Evolutionary conservation across 1,140 invertebrate species (phyloP), one percentile per base, ranked within the genome.

Genomic region (Penaeus indicus): DNA sequence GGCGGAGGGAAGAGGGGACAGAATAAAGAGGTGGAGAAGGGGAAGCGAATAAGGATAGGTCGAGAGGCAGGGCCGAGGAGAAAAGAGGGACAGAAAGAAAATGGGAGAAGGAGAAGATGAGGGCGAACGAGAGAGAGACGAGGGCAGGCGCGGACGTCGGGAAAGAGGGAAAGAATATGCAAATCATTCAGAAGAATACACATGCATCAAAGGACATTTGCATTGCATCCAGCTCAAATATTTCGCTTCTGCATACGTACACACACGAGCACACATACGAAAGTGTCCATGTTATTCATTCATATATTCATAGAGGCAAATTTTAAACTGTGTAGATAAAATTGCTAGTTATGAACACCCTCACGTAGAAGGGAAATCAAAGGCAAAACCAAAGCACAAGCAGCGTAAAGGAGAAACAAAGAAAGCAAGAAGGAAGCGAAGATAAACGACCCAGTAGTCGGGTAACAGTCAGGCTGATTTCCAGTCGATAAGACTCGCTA

Each of bases 11-110:
- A 64, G 75, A 77, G 69, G 25, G 61, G 69, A 78, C 32, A 8
- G 54, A n/a, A 77, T 80, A 80, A 42, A 54, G 80, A 77, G 42
- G 47, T 61, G 42, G 78, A 86, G 54, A 7, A 25, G 21, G 62
- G 27, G 22, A 60, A 18, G 22, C 69, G 21, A 69, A 69, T 42
- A 38, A 69, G 67, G 32, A 32, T 25, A n/a, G 67, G 32, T 72
- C 67, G n/a, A n/a, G 67, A 72, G 67, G n/a, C 67, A 32, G 67
- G 32, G n/a, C 32, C 67, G 67, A 72, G 32, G 32, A 25, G 67
- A 72, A 72, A 72, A 72, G n/a, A 72, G 67, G n/a, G 67, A 72
- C 16, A 25, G 67, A 72, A n/a, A 72, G 67, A n/a, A 25, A 25
- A 25, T 47, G 54, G 79, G 25, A 8, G 79, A 22, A 54, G 54